phyloP scores from a whole-genome alignment of 2,113 vertebrate species.

The Amia ocellicauda region DNA sequence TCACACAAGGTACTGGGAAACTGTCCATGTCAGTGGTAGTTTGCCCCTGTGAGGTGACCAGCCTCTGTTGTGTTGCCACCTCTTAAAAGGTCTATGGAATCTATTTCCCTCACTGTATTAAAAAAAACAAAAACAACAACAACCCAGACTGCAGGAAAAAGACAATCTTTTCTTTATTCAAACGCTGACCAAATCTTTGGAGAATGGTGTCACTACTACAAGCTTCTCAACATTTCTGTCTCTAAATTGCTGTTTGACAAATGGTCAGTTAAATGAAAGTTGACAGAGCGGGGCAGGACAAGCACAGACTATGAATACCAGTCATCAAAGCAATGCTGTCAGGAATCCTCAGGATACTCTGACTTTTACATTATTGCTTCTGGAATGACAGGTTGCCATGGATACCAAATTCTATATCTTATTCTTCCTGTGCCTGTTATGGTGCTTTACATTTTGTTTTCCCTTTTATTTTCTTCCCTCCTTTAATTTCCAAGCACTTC shows the following conservation, averaged over 20 bases:
- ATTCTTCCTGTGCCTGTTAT: conserved; percentile 18
- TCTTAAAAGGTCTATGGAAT: neutral
- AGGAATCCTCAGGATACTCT: neutral
- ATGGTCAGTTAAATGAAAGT: neutral
- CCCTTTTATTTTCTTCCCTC: neutral
- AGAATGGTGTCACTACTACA: neutral
- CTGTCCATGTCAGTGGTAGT: neutral
- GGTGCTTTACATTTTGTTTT: neutral
- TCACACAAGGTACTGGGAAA: neutral
- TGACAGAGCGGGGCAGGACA: conserved; percentile 2
- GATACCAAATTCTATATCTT: conserved; percentile 24
- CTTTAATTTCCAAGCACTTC: neutral
- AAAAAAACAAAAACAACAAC: no score
- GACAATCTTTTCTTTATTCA: neutral
- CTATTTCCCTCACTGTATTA: no score
- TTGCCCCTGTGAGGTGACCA: neutral
- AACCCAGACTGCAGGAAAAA: neutral
- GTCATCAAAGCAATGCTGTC: conserved; percentile 8
- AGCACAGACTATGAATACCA: neutral
- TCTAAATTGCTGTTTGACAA: conserved; percentile 17
- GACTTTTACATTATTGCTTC: neutral
- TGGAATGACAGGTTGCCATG: conserved; percentile 22
- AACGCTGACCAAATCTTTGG: neutral
- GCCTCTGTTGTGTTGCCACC: neutral
- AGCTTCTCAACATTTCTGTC: neutral